These are phyloP conservation scores for Sminthurinus signatus DNA, from an alignment of 1,140 invertebrate species.

Conservation along the genomic window DNA sequence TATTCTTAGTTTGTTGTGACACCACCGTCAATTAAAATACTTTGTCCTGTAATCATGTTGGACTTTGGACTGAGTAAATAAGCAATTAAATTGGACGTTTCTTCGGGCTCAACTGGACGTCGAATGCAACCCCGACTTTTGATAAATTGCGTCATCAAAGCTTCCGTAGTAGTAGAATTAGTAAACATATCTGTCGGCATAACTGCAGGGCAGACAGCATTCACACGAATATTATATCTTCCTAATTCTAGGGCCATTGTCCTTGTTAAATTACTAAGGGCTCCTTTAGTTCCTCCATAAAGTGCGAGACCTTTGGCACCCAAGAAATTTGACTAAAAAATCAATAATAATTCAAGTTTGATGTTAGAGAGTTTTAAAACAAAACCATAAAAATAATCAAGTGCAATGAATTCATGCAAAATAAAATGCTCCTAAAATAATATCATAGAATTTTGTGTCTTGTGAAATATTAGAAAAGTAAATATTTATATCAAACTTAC, in stretches of 20 bases:
- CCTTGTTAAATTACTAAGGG: conserved; percentile 23
- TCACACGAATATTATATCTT: conserved; percentile 44
- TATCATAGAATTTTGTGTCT: too few relatives aligned
- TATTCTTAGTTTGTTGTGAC: too few relatives aligned
- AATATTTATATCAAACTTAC: too few relatives aligned
- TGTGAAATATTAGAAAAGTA: too few relatives aligned
- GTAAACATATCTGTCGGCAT: background rate
- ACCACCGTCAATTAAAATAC: background rate
- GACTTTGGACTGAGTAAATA: conserved; percentile 61
- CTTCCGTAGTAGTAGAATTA: background rate
- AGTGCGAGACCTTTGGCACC: background rate
- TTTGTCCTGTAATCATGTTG: conserved; percentile 9
- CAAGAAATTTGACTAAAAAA: too few relatives aligned
- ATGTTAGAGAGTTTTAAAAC: too few relatives aligned
- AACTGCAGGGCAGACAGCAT: conserved; percentile 3
- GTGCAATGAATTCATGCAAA: too few relatives aligned
- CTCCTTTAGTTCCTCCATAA: conserved; percentile 23
- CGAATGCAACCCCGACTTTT: background rate
- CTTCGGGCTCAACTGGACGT: conserved; percentile 47
- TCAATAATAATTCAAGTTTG: too few relatives aligned
- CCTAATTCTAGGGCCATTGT: conserved; percentile 25
- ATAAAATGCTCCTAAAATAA: too few relatives aligned
- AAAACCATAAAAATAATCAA: too few relatives aligned
- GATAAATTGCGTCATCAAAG: background rate
- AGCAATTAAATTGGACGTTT: conserved; percentile 71